phyloP scores from a whole-genome alignment of 2,113 vertebrate genomes.

The Oceanites oceanicus region DNA sequence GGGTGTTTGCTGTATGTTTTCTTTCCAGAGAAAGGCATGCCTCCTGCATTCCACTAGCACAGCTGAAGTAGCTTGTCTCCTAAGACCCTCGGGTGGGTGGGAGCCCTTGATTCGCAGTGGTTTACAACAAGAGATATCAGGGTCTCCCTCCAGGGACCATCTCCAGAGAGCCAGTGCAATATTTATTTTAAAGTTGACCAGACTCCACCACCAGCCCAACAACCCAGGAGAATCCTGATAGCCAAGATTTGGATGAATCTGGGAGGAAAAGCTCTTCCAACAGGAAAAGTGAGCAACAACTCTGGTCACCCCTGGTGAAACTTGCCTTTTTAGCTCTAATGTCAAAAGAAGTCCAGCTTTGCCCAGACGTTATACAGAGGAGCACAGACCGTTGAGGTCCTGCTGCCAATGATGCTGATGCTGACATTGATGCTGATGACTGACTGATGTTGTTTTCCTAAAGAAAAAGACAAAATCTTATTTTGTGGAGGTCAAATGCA shows the following conservation, averaged over 20 bases:
- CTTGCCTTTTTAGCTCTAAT: not conserved
- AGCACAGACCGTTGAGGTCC: not conserved
- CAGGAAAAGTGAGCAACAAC: not conserved
- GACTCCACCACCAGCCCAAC: not conserved
- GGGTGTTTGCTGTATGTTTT: not conserved
- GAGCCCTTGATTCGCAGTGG: not conserved
- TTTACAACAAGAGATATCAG: not conserved
- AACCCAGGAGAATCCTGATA: not conserved
- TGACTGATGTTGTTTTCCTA: not conserved
- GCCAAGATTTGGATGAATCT: not conserved
- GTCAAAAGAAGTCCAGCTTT: not conserved
- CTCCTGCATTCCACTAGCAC: not conserved
- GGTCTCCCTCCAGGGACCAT: not conserved
- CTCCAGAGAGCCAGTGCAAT: not conserved
- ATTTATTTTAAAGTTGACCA: not conserved
- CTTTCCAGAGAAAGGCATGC: not conserved
- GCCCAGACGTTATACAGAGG: not conserved
- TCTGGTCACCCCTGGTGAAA: not conserved
- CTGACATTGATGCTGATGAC: not conserved
- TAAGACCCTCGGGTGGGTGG: not conserved
- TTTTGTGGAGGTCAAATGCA: not conserved
- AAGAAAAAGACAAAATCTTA: not conserved
- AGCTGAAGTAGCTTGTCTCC: not conserved
- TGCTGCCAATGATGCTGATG: not conserved
- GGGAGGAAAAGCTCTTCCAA: not conserved